Evolutionary conservation across 1,140 invertebrate species (phyloP), one percentile per base, ranked within the genome.

Genomic region (Lordiphosa mommai): DNA sequence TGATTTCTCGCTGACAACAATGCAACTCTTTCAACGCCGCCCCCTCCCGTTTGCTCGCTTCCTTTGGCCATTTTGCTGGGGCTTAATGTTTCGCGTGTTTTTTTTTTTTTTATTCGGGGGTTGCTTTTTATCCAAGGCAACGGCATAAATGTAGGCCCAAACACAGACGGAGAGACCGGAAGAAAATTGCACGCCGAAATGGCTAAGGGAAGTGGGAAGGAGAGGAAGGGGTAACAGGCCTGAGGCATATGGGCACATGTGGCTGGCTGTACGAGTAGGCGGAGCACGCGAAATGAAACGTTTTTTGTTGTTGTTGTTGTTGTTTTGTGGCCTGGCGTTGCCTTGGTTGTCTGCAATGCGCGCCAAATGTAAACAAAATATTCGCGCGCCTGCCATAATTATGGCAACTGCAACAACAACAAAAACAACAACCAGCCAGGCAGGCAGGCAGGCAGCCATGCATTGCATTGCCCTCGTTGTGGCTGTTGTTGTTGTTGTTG

Each of bases 351-450:
- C 76, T 82, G 77, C 72, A 84, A 33, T 84, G 72, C 79, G 79
- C 77, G 77, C 72, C 76, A 72, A 77, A 85, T 84, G 79, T 84
- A 84, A 84, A 84, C 77, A 84, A 84, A 84, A 84, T 84, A 84
- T 85, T 85, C 72, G 77, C 77, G 77, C 77, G 77, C 77, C 77
- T 84, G 77, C 72, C 77, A 84, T 84, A 84, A 84, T 84, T 84
- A 84, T 84, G 79, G 77, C 79, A 77, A 72, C 77, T 47, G 27
- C 50, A 50, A 12, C 50, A 41, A n/a, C 58, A 67, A 16, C 34
- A 65, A 29, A 33, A 34, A 20, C 69, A 48, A 38, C 65, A 38
- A 7, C 23, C 47, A 55, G 8, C 49, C 29, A 48, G 49, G 60
- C 49, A 59, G 48, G 43, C 40, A 61, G 51, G 20, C 53, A 56